These are phyloP conservation scores for Cassiopea xamachana DNA, from an alignment of 30 jellyfish, hydroid and myxozoan genomes.

Conservation along the genomic window DNA sequence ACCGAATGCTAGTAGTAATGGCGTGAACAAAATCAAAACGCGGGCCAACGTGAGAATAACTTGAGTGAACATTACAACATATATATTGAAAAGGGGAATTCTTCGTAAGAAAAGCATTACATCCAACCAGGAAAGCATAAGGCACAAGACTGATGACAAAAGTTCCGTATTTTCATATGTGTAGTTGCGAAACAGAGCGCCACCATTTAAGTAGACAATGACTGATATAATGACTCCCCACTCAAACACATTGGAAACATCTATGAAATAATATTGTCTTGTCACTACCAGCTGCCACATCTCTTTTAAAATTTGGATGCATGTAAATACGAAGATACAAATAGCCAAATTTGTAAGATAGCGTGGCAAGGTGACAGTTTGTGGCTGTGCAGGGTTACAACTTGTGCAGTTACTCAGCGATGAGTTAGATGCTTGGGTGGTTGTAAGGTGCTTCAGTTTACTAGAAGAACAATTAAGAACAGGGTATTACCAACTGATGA, in stretches of 20 bases:
- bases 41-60: constrained; percentile 64
- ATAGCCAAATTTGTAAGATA: neutral
- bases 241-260: constrained; percentile 61
- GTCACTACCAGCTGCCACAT: constrained; percentile 31
- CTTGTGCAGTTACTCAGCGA: constrained; percentile 2
- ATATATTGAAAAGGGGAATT: constrained; percentile 74
- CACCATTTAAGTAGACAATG: constrained; percentile 57
- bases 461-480: neutral
- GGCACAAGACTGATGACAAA: constrained; percentile 60
- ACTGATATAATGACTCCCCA: constrained; percentile 52
- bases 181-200: neutral
- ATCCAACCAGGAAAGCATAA: constrained; percentile 69
- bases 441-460: neutral
- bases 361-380: constrained; percentile 7
- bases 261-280: constrained; percentile 55
- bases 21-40: constrained; percentile 68
- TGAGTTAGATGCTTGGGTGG: neutral
- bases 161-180: constrained; percentile 19
- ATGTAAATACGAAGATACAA: constrained; percentile 2
- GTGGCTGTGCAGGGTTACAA: neutral
- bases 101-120: constrained; percentile 74
- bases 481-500: too few relatives aligned
- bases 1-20: constrained; percentile 80
- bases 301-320: constrained; percentile 49
- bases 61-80: constrained; percentile 85